Evolutionary conservation across 2,888 invertebrate species (phyloP).

Genomic region (Philereme vetulata): DNA sequence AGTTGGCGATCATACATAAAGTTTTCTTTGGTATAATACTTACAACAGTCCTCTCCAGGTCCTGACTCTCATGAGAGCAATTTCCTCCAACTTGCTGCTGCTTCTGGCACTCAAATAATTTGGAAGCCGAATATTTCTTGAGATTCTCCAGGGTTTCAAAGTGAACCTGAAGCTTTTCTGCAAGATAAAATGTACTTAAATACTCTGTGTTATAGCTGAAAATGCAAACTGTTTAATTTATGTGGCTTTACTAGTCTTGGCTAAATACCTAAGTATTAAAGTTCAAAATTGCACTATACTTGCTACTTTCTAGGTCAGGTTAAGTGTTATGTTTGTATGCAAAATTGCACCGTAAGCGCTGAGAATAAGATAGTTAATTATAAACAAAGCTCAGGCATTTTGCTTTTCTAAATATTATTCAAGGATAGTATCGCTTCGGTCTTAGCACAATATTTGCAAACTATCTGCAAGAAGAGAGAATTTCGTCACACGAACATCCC

Average conservation of each 20-base stretch:
- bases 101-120: slow-evolving; percentile 77
- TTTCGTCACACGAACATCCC: slow-evolving; percentile 24
- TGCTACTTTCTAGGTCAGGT: slow-evolving; percentile 10
- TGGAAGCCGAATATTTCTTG: slow-evolving; percentile 79
- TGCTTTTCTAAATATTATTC: slow-evolving; percentile 7
- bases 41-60: slow-evolving; percentile 77
- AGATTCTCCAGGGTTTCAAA: slow-evolving; percentile 78
- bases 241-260: slow-evolving; percentile 10
- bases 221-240: slow-evolving; percentile 18
- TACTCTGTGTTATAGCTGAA: slow-evolving; percentile 3
- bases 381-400: background rate
- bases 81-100: slow-evolving; percentile 79
- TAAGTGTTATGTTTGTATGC: slow-evolving; percentile 2
- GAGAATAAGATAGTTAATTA: slow-evolving; percentile 7
- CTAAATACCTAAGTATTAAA: slow-evolving; percentile 11
- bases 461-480: slow-evolving; percentile 25
- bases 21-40: slow-evolving; percentile 42
- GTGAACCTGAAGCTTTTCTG: slow-evolving; percentile 79
- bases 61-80: slow-evolving; percentile 80
- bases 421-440: slow-evolving; percentile 11
- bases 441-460: slow-evolving; percentile 18
- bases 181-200: slow-evolving; percentile 28
- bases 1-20: background rate
- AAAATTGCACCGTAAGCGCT: slow-evolving; percentile 11
- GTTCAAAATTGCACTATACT: slow-evolving; percentile 15